Evolutionary conservation across 2,888 invertebrate genomes (phyloP).

Genomic region (Polydrusus tereticollis): DNA sequence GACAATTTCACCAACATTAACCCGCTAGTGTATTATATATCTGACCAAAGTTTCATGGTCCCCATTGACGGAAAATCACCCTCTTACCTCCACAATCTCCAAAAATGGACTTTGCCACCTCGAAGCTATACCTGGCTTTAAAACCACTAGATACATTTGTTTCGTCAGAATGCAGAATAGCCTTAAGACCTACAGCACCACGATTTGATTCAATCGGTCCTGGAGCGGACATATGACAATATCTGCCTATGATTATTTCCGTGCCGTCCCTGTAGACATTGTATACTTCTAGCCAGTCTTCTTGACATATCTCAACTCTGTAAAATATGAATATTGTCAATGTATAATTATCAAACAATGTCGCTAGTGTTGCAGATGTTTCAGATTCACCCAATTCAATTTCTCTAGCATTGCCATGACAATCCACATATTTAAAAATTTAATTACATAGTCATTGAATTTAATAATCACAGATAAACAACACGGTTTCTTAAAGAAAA

Average conservation of each 20-base stretch:
- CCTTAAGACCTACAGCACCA: conserved; percentile 88
- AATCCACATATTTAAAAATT: too few relatives aligned
- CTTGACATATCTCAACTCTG: conserved; percentile 84
- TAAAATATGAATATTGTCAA: conserved; percentile 23
- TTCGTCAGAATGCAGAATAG: conserved; percentile 89
- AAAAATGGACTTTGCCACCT: conserved; percentile 87
- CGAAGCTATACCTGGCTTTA: conserved; percentile 95
- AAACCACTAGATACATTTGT: conserved; percentile 94
- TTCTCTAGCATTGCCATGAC: too few relatives aligned
- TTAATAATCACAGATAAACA: too few relatives aligned
- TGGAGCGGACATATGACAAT: conserved; percentile 92
- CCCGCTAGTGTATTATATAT: too few relatives aligned
- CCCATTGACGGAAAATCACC: not conserved
- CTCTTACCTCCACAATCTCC: conserved; percentile 87
- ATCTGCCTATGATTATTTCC: conserved; percentile 89
- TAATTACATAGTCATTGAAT: too few relatives aligned
- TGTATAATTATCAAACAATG: not conserved
- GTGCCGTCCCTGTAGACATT: conserved; percentile 87
- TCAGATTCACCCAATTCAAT: too few relatives aligned
- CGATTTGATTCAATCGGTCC: conserved; percentile 95
- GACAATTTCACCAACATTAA: too few relatives aligned
- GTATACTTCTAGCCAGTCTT: conserved; percentile 95
- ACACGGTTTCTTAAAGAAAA: too few relatives aligned
- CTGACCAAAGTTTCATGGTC: too few relatives aligned
- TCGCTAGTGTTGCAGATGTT: too few relatives aligned